phyloP scores from a whole-genome alignment of 2,888 invertebrate species.

The Temnothorax unifasciatus region DNA sequence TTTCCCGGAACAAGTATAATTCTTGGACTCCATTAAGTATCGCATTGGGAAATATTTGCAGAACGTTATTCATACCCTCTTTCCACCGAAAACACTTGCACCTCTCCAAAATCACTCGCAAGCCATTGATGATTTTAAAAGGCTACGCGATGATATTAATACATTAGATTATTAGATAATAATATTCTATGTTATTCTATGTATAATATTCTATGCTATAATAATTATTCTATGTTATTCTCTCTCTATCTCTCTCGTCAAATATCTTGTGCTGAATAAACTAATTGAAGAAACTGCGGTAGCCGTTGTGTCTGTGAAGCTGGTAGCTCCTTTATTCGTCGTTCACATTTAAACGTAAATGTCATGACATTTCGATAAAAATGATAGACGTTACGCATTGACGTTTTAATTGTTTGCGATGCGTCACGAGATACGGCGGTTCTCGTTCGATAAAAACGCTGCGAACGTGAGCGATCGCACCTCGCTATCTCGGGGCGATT shows the following conservation, averaged over 20 bases:
- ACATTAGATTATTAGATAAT: background rate
- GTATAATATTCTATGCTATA: too few species aligned
- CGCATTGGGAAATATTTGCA: background rate
- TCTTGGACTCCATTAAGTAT: background rate
- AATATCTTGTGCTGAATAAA: background rate
- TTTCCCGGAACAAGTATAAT: constrained; percentile 20
- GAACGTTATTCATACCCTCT: background rate
- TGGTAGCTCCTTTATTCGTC: background rate
- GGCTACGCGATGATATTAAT: background rate
- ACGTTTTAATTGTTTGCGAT: constrained; percentile 14
- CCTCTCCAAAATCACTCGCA: background rate
- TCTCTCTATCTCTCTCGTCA: background rate
- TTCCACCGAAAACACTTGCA: background rate
- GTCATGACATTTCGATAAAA: background rate
- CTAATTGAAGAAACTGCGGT: background rate
- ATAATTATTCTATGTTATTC: background rate
- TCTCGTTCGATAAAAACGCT: constrained; percentile 46
- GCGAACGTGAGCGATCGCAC: background rate
- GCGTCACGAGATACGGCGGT: background rate
- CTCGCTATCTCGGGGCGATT: background rate
- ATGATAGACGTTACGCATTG: background rate
- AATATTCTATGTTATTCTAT: background rate
- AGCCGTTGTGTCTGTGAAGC: too few species aligned
- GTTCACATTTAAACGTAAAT: background rate
- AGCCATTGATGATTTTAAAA: background rate